Conservation (phyloP, 2,797 vertebrate genomes). For the Uromys caudimaculatus region DNA sequence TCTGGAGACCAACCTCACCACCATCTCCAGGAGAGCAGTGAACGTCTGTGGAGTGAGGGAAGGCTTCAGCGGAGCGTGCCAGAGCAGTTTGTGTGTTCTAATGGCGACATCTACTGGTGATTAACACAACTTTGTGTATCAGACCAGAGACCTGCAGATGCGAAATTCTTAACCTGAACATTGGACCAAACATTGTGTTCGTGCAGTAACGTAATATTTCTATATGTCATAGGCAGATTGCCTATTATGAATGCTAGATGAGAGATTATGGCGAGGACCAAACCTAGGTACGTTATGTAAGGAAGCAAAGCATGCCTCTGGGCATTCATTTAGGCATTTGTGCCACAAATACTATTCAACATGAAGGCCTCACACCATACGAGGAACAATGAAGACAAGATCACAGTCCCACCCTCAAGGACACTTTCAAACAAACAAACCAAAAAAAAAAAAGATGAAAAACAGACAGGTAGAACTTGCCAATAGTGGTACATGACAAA, state of each 20-base stretch:
- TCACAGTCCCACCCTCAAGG: too few relatives aligned
- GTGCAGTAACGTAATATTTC: neutral
- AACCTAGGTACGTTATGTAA: neutral
- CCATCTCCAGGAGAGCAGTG: neutral
- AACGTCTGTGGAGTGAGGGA: neutral
- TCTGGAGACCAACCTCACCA: constrained; percentile 15
- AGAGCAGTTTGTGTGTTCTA: neutral
- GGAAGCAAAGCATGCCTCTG: neutral
- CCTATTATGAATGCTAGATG: neutral
- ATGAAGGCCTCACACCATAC: neutral
- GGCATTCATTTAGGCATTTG: neutral
- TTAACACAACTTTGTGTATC: neutral
- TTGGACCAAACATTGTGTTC: neutral
- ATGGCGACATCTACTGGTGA: constrained; percentile 73
- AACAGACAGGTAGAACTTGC: neutral
- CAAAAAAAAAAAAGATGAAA: neutral
- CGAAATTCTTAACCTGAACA: neutral
- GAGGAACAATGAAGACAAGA: neutral
- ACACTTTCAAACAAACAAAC: neutral
- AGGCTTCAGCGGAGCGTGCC: neutral
- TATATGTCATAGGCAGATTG: neutral
- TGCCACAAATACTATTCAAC: neutral
- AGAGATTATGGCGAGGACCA: neutral
- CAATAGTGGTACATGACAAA: rapidly evolving
- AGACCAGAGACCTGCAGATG: neutral